Base-by-base conservation (phyloP, 2,888 invertebrate species). In the Pyrochroa serraticornis region DNA sequence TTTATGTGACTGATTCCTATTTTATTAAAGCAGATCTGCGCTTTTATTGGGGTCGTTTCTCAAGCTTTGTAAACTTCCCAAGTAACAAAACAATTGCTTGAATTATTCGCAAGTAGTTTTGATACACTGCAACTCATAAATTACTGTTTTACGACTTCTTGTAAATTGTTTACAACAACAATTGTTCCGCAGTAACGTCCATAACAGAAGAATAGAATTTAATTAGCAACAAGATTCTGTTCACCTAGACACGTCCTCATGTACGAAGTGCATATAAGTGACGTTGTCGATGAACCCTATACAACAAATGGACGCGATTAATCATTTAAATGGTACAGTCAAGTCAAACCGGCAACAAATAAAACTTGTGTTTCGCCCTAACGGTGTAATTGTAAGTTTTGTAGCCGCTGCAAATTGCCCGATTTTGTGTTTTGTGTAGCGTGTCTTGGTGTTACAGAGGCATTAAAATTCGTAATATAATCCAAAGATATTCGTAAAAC, bases 1-100 rank as follows among this genome's bases (percentile, higher is more conserved):
- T 73, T 73, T 73, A 71, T 73, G 71, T 71, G 73, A 71, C 71
- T 73, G 71, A 73, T 75, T 74, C 68, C 67, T 71, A 71, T 73
- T 74, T 74, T 74, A 73, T 73, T 72, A 71, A 73, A 73, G 70
- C 69, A 68, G 70, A 71, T 71, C 68, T 68, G 65, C 65, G 63
- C 64, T 70, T 72, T 72, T 61, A 65, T 62, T 49, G 53, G 30
- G 44, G 51, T 52, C 62, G 58, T 59, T 58, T 60, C 63, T 60
- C 57, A 57, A 58, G 52, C 59, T 59, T 62, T 58, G 59, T 59
- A 59, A 68, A 63, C 56, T 58, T 60, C 54, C 43, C 47, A 41
- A 58, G 52, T 55, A 59, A 65, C 65, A 64, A 63, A 47, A 54
- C 65, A 65, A 63, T 57, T 61, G 59, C 61, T 58, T 57, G 49